Evolutionary conservation across 2,888 invertebrate species (phyloP).

Genomic region (Mactromeris polynyma): DNA sequence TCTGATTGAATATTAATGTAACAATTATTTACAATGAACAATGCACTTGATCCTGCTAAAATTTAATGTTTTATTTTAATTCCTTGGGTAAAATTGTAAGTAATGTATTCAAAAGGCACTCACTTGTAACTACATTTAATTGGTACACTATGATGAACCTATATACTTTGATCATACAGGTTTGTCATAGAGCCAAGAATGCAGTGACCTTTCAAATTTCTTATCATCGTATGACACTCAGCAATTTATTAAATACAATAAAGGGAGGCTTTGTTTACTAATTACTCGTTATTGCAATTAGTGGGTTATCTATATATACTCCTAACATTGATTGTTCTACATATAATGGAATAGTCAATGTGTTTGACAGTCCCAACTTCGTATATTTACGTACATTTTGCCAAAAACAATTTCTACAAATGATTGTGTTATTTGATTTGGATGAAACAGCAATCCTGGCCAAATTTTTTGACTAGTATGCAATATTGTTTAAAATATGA

Average conservation of each 20-base stretch:
- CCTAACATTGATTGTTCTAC: neutral
- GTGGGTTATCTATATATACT: slow-evolving; percentile 35
- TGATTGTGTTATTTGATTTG: slow-evolving; percentile 10
- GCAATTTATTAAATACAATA: slow-evolving; percentile 18
- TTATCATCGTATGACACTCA: slow-evolving; percentile 35
- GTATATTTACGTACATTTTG: neutral
- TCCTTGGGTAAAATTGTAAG: neutral
- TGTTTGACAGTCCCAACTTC: neutral
- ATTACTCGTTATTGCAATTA: slow-evolving; percentile 39
- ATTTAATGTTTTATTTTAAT: neutral
- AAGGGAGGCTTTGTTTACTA: slow-evolving; percentile 21
- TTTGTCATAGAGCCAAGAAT: slow-evolving; percentile 45
- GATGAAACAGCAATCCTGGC: slow-evolving; percentile 30
- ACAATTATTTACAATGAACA: neutral
- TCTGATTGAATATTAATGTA: neutral
- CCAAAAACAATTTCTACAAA: neutral
- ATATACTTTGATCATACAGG: neutral
- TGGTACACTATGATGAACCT: neutral
- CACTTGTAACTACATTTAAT: neutral
- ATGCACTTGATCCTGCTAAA: neutral
- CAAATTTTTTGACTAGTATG: slow-evolving; percentile 40
- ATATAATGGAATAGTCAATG: neutral
- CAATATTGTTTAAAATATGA: slow-evolving; percentile 34
- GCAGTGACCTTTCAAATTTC: slow-evolving; percentile 48
- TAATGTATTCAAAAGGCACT: neutral